Evolutionary conservation across 2,888 invertebrate genomes (phyloP).

Genomic region (Zaprionus obscuricornis): DNA sequence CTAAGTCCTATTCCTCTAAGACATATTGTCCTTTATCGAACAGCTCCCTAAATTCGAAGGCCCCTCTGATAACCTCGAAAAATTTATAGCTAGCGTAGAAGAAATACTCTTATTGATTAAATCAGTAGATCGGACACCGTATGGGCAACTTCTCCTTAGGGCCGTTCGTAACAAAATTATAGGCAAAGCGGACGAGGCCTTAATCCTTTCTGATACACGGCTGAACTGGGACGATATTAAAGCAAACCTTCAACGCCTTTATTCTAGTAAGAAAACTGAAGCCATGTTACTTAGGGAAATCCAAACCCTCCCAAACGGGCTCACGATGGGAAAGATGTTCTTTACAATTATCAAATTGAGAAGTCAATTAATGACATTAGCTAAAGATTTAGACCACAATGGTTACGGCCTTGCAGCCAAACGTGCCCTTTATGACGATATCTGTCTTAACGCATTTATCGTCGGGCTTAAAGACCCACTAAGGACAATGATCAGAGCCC

Average conservation of each 20-base stretch:
- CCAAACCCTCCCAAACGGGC: conserved; percentile 13
- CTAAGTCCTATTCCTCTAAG: not conserved
- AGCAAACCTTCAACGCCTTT: conserved; percentile 10
- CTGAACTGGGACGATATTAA: conserved; percentile 18
- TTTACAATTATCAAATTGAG: conserved; percentile 6
- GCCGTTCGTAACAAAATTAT: conserved; percentile 14
- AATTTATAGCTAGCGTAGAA: conserved; percentile 2
- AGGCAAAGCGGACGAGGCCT: conserved; percentile 10
- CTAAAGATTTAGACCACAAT: conserved; percentile 9
- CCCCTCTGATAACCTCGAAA: conserved; percentile 4
- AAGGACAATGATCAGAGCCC: conserved; percentile 8
- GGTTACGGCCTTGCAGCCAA: not conserved
- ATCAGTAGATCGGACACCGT: conserved; percentile 6
- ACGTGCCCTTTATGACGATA: conserved; percentile 1
- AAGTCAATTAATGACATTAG: conserved; percentile 6
- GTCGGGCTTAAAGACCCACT: conserved; percentile 16
- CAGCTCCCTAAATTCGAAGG: conserved; percentile 2
- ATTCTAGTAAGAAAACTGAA: conserved; percentile 10
- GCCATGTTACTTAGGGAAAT: conserved; percentile 11
- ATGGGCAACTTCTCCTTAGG: not conserved
- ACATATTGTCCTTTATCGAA: not conserved
- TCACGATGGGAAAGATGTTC: conserved; percentile 1
- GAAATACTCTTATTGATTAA: conserved; percentile 8
- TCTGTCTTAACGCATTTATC: conserved; percentile 18
- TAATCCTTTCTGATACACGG: conserved; percentile 7